A percentile compares a stretch with the other conserved stretches of the same genome.
These are phyloP conservation scores for Ceryle rudis DNA, from an alignment of 2,797 vertebrate genomes.

Conservation along the genomic window DNA sequence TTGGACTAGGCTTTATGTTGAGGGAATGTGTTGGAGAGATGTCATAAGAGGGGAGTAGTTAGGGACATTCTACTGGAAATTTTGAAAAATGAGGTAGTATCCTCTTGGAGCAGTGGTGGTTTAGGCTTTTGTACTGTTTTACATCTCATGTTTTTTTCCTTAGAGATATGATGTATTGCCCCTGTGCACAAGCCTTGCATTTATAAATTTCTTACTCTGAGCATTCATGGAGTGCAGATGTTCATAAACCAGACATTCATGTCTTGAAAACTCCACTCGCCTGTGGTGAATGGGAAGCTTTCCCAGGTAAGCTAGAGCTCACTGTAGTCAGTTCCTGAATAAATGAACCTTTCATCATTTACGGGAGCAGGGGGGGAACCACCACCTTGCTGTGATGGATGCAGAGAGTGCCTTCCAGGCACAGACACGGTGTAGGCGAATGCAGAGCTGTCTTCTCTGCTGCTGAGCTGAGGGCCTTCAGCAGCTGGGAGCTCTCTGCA, in stretches of 20 bases:
- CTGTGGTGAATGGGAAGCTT: constrained; percentile 41
- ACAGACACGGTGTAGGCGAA: fast-evolving
- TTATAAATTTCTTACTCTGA: not conserved
- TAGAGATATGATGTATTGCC: not conserved
- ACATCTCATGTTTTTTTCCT: not conserved
- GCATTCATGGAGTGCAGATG: not conserved
- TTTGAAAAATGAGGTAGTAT: not conserved
- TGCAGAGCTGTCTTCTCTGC: not conserved
- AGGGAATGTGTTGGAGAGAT: not conserved
- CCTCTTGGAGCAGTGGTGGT: not conserved
- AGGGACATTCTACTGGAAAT: not conserved
- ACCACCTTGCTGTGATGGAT: not conserved
- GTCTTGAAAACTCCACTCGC: not conserved
- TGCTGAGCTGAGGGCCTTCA: not conserved
- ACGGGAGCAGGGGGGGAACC: not conserved
- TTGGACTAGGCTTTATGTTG: not conserved
- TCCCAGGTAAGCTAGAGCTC: constrained; percentile 23
- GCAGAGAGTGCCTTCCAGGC: not conserved
- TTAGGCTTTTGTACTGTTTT: not conserved
- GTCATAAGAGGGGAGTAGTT: not conserved
- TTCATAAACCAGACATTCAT: constrained; percentile 48
- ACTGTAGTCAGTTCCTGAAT: not conserved
- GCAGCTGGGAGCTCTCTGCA: not conserved
- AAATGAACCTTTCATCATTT: constrained; percentile 27
- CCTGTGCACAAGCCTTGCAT: not conserved